Evolutionary conservation across 2,888 invertebrate genomes (phyloP), one percentile per base, ranked within the genome.

Genomic region (Leistus spinibarbis): DNA sequence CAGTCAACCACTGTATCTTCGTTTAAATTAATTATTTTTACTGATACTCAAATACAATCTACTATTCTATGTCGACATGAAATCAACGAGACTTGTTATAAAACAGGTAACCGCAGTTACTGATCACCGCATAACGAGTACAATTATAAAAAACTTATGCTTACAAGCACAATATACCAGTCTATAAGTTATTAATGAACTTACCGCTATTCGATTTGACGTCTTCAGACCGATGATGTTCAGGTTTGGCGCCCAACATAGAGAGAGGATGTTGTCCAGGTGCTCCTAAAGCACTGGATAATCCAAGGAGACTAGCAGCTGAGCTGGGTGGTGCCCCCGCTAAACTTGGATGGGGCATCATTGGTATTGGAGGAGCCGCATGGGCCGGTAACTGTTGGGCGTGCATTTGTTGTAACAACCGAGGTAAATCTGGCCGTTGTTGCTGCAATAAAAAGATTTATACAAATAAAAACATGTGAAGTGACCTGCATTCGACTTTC

Each of bases 331-430:
- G 89, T 10, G 87, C 87, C 20, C 88, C 89, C 3, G 87, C 88
- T 65, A 89, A 83, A 20, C 90, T 90, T 2, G 91, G 91, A 85
- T 91, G 91, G 57, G 91, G 90, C 86, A 90, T 90, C 87, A 94
- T 91, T 64, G 90, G 90, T 77, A 90, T 86, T n/a, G 93, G 92
- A 57, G 92, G 92, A 69, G 93, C 92, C 63, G 91, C 91, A 76
- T 92, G 92, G 76, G 91, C 89, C 17, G 88, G 88, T 79, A 95
- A 92, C 76, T 89, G 84, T 81, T 95, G 95, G 53, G 95, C 95
- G 85, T 96, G 96, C 95, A 96, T 95, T 87, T 96, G 96, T 87
- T 96, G 96, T 86, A 96, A 88, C 78, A 93, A 86, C 85, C 94
- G 89, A 40, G 94, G 94, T 81, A 95, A 87, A 85, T 95, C 94